phyloP scores from a whole-genome alignment of 2,888 invertebrate species.

The Anagyrus pseudococci region DNA sequence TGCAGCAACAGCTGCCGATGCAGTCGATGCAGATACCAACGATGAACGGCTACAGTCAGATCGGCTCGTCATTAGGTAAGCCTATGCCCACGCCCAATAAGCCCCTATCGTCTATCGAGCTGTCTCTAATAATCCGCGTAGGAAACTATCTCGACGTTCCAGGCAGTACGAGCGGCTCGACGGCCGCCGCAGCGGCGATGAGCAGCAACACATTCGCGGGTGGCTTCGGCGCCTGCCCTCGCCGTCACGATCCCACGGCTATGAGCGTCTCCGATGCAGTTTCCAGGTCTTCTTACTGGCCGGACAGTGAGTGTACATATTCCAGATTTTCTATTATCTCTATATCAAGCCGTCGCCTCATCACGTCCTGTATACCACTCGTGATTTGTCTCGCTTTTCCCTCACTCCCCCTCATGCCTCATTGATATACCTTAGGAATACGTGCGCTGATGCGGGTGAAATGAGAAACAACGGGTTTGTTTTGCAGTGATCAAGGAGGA shows the following conservation, averaged over 20 bases:
- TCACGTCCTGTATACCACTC: too few relatives aligned
- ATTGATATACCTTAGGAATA: too few relatives aligned
- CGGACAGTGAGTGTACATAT: conserved; percentile 54
- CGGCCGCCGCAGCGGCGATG: conserved; percentile 42
- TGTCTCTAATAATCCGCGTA: too few relatives aligned
- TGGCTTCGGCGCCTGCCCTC: conserved; percentile 52
- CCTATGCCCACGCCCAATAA: conserved; percentile 33
- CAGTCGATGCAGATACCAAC: conserved; percentile 62
- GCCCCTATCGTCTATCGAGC: too few relatives aligned
- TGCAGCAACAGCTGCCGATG: conserved; percentile 59
- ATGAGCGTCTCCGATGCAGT: conserved; percentile 46
- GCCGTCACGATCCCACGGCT: conserved; percentile 44
- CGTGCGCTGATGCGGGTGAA: too few relatives aligned
- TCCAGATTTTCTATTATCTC: too few relatives aligned
- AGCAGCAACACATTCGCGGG: conserved; percentile 50
- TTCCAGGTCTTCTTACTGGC: conserved; percentile 55
- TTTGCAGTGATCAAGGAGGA: conserved; percentile 57
- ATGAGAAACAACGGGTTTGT: too few relatives aligned
- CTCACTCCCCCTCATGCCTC: too few relatives aligned
- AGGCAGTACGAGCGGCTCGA: conserved; percentile 48
- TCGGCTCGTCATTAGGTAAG: conserved; percentile 61
- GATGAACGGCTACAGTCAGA: conserved; percentile 62
- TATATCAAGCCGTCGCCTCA: too few relatives aligned
- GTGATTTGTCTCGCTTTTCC: too few relatives aligned
- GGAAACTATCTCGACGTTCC: conserved; percentile 60